phyloP scores from a whole-genome alignment of 2,113 vertebrate species.

The Gavia stellata region DNA sequence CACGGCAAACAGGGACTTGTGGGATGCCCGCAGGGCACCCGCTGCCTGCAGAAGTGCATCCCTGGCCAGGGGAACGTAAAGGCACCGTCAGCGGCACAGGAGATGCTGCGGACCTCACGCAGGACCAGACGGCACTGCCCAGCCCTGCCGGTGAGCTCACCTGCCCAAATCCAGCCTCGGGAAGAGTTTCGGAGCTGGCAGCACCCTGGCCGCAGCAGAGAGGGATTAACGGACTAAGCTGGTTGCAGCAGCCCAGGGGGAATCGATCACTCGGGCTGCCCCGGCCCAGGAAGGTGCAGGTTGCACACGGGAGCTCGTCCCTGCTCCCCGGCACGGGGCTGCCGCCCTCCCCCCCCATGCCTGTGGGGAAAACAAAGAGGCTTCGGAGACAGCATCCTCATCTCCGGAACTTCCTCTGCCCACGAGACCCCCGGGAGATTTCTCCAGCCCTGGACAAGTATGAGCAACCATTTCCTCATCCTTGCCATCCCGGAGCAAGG shows the following conservation, averaged over 20 bases:
- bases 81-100: neutral
- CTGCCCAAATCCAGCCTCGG: neutral
- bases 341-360: fast-evolving
- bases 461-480: conserved; percentile 25
- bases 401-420: neutral
- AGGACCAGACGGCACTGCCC: fast-evolving
- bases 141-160: fast-evolving
- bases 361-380: neutral
- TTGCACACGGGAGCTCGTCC: neutral
- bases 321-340: neutral
- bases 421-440: neutral
- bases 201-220: neutral
- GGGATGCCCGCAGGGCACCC: neutral
- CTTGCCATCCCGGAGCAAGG: neutral
- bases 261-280: neutral
- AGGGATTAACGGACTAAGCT: neutral
- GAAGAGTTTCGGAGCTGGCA: neutral
- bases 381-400: neutral
- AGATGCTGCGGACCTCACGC: neutral
- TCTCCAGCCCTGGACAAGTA: neutral
- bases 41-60: neutral
- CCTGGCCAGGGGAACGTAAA: neutral
- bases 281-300: neutral
- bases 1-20: fast-evolving
- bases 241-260: neutral